A percentile compares a stretch with the other conserved stretches of the same genome.
These are phyloP conservation scores for Rhabdophis nuchalis DNA, from an alignment of 2,797 vertebrate species.

Conservation along the genomic window DNA sequence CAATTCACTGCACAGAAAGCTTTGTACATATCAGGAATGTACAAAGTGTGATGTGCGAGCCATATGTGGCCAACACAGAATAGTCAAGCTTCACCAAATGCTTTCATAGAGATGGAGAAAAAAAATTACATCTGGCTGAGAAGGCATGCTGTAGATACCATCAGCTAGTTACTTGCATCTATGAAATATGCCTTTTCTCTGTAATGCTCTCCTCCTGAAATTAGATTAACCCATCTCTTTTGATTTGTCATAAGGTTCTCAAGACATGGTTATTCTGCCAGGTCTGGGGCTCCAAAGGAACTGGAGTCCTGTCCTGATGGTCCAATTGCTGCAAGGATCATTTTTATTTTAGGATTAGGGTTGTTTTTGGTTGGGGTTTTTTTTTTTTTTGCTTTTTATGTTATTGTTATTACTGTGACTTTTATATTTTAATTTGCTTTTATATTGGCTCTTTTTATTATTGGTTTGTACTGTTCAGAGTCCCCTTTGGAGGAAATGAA, in stretches of 20 bases:
- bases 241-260: not conserved
- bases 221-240: not conserved
- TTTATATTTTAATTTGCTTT: too few species aligned
- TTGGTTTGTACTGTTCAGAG: too few species aligned
- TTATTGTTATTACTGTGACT: too few species aligned
- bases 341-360: too few species aligned
- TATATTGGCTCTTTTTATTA: too few species aligned
- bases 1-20: not conserved
- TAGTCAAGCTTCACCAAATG: too few species aligned
- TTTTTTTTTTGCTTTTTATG: too few species aligned
- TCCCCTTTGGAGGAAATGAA: too few species aligned
- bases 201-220: not conserved
- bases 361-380: too few species aligned
- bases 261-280: not conserved
- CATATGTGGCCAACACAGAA: not conserved
- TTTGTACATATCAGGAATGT: not conserved
- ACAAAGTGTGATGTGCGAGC: not conserved
- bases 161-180: not conserved
- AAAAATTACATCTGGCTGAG: not conserved
- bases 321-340: too few species aligned
- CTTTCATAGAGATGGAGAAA: not conserved
- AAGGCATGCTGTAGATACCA: not conserved
- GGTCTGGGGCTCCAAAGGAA: too few species aligned
- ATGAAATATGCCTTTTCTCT: not conserved
- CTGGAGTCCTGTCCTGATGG: too few species aligned